These are phyloP conservation scores for Cygnus atratus DNA, from an alignment of 2,113 vertebrate genomes.

Conservation along the genomic window DNA sequence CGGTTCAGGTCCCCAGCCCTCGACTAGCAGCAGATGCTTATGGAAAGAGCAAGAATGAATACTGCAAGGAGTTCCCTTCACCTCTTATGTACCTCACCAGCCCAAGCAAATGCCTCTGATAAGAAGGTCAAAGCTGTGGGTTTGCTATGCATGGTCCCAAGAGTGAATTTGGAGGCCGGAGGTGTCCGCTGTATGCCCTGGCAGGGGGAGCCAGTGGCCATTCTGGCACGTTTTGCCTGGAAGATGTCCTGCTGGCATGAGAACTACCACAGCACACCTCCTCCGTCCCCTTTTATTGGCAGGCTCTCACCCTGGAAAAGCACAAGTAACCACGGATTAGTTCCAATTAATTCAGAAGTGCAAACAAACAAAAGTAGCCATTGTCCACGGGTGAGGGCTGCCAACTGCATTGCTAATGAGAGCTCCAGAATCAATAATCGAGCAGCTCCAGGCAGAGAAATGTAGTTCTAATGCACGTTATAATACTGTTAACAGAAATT, in stretches of 20 bases:
- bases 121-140: background rate
- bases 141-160: background rate
- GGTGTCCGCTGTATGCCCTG: background rate
- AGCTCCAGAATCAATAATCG: constrained; percentile 18
- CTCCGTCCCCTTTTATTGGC: background rate
- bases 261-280: background rate
- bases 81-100: background rate
- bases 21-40: background rate
- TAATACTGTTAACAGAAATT: constrained; percentile 22
- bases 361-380: background rate
- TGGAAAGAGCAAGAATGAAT: background rate
- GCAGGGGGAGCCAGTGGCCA: background rate
- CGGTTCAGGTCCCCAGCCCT: background rate
- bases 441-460: constrained; percentile 14
- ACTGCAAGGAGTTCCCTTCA: background rate
- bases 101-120: background rate
- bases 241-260: background rate
- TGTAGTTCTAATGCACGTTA: background rate
- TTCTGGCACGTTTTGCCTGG: background rate
- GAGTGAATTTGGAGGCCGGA: background rate
- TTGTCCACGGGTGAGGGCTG: background rate
- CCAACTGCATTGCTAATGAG: constrained; percentile 23
- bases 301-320: background rate
- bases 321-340: background rate
- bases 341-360: constrained; percentile 12